A percentile compares a stretch with the other conserved stretches of the same genome.
These are phyloP conservation scores for Eurytoma adleriae DNA, from an alignment of 2,888 invertebrate species.

Conservation along the genomic window DNA sequence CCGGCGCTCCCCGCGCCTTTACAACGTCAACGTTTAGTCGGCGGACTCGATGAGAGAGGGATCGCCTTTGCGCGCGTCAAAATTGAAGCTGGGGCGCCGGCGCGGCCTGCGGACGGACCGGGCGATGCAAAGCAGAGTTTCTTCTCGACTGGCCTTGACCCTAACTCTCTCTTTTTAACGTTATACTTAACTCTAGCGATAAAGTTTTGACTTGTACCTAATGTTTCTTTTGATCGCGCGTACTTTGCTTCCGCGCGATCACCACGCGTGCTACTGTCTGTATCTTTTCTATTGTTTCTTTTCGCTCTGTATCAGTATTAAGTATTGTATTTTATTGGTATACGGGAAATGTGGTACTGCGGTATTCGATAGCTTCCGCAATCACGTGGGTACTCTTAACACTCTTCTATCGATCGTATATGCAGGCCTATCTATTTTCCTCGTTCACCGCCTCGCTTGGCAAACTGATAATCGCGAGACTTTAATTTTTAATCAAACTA, in stretches of 20 bases:
- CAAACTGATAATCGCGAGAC: neutral
- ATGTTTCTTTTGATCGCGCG: neutral
- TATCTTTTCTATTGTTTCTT: constrained; percentile 31
- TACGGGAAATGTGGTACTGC: constrained; percentile 13
- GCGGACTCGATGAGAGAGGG: too few species aligned
- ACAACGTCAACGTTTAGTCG: too few species aligned
- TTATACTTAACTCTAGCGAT: constrained; percentile 17
- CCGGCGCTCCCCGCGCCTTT: too few species aligned
- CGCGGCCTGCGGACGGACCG: neutral
- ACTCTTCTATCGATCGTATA: constrained; percentile 20
- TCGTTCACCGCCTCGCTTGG: constrained; percentile 22
- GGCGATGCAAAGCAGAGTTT: constrained; percentile 33
- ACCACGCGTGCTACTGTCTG: constrained; percentile 21
- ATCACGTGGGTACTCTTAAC: constrained; percentile 11
- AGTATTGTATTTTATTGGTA: constrained; percentile 34
- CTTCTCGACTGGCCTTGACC: constrained; percentile 26
- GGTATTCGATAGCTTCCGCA: constrained; percentile 36
- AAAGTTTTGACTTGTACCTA: constrained; percentile 14
- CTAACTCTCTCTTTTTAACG: constrained; percentile 20
- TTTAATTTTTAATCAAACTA: neutral
- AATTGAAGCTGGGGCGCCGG: too few species aligned
- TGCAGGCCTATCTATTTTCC: constrained; percentile 13
- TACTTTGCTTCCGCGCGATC: constrained; percentile 35
- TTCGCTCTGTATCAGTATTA: constrained; percentile 37
- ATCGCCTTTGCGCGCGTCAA: too few species aligned